These are phyloP conservation scores for Haliclystus octoradiatus DNA, from an alignment of 30 jellyfish, hydroid and myxozoan species.

Conservation along the genomic window DNA sequence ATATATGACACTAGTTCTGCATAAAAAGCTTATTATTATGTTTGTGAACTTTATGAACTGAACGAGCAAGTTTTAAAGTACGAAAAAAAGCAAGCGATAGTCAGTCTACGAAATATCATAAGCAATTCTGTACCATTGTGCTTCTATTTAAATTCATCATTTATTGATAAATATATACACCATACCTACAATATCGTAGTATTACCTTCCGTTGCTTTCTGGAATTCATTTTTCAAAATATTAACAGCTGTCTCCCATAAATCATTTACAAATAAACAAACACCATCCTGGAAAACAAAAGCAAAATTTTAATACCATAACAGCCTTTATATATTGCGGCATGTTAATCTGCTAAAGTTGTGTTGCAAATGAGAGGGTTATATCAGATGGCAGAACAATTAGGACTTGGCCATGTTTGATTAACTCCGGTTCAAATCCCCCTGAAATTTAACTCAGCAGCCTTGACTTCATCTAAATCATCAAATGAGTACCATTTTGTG, in stretches of 20 bases:
- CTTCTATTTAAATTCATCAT: no score
- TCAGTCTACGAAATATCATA: no score
- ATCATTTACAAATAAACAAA: conserved; percentile 40
- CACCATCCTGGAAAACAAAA: conserved; percentile 24
- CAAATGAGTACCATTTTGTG: no score
- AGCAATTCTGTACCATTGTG: no score
- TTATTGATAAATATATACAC: no score
- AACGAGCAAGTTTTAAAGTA: background rate
- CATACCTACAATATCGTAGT: no score
- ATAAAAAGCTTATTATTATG: background rate
- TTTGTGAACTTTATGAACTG: background rate
- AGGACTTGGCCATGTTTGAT: no score
- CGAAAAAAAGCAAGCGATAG: background rate
- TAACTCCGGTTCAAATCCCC: no score
- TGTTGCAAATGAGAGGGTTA: background rate
- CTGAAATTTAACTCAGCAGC: no score
- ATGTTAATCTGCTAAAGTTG: background rate
- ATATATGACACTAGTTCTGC: background rate
- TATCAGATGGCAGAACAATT: no score
- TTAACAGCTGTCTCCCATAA: conserved; percentile 56
- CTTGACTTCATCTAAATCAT: no score
- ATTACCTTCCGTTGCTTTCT: conserved; percentile 30
- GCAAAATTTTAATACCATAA: conserved; percentile 1
- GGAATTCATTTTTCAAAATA: conserved; percentile 25
- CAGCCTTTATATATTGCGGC: no score